Evolutionary conservation across 2,113 vertebrate genomes (phyloP).

Genomic region (Semicossyphus pulcher): DNA sequence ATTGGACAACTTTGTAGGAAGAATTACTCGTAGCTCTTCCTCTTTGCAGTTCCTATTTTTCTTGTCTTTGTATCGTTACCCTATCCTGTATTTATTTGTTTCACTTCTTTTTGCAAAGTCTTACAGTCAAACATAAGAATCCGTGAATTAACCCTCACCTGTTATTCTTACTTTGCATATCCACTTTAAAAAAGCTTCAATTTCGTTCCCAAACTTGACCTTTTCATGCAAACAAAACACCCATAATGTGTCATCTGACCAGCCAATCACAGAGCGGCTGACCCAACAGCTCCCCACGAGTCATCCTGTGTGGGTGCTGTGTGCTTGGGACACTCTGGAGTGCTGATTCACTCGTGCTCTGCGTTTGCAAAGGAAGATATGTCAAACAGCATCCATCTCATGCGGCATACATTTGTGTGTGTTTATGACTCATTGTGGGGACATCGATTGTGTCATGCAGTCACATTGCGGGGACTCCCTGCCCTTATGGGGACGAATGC

Average conservation of each 20-base stretch:
- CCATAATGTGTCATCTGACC: background rate
- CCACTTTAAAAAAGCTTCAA: accelerated
- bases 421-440: too few relatives aligned
- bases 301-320: background rate
- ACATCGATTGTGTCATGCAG: too few relatives aligned
- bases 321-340: background rate
- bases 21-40: background rate
- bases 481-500: too few relatives aligned
- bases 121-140: background rate
- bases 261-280: background rate
- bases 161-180: too few relatives aligned
- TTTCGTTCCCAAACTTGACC: constrained; percentile 5
- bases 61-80: too few relatives aligned
- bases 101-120: background rate
- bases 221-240: background rate
- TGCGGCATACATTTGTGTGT: too few relatives aligned
- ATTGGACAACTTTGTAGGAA: background rate
- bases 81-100: background rate
- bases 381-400: constrained; percentile 16
- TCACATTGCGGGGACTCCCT: too few relatives aligned
- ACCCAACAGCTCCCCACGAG: background rate
- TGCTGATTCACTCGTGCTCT: constrained; percentile 12
- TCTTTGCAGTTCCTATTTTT: background rate
- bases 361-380: constrained; percentile 14
- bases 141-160: background rate